Evolutionary conservation across 1,140 invertebrate genomes (phyloP), one percentile per base, ranked within the genome.

Genomic region (Procambarus virginalis): DNA sequence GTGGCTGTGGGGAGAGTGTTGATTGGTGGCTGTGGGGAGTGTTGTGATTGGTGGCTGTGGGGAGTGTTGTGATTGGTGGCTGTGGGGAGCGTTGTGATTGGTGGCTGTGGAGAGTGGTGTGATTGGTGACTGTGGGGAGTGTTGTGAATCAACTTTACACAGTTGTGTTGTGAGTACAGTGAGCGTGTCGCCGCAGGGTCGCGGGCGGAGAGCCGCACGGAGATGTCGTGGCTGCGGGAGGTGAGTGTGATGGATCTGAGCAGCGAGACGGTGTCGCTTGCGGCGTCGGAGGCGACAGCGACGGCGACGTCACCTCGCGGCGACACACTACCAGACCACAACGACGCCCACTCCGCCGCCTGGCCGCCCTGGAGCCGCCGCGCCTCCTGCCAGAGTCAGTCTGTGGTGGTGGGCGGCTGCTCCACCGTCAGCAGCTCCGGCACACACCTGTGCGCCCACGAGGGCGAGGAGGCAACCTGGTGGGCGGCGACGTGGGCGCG

Each of bases 251-350:
- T 86, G 76, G 87, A 89, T 78, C 70, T 89, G 60, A 91, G 91
- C 58, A 86, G 87, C 64, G 87, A 91, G 17, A 89, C 86, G 3
- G 87, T 89, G 34, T 91, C 91, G 8, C 70, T 91, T 83, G 91
- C 91, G 49, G 86, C 86, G 80, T 91, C 86, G 49, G 91, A 91
- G 22, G 85, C 78, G 83, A 91, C 86, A 45, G 86, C 80, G 5
- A 78, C 86, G 77, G 87, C 86, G 51, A 91, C 77, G 77, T 76
- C 84, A 20, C 89, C 86, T 9, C 84, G 84, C 4, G 91, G 84
- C 4, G 91, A 88, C 79, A 85, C 84, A 6, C 55, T 86, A 45
- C 87, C 80, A 51, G 91, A 91, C 76, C 77, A 68, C 70, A 51
- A 51, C 60, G 75, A 79, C 76, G 55, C 85, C 73, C 68, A 91